Evolutionary conservation across 1,140 invertebrate genomes (phyloP), one percentile per base, ranked within the genome.

Genomic region (Calephelis nemesis): DNA sequence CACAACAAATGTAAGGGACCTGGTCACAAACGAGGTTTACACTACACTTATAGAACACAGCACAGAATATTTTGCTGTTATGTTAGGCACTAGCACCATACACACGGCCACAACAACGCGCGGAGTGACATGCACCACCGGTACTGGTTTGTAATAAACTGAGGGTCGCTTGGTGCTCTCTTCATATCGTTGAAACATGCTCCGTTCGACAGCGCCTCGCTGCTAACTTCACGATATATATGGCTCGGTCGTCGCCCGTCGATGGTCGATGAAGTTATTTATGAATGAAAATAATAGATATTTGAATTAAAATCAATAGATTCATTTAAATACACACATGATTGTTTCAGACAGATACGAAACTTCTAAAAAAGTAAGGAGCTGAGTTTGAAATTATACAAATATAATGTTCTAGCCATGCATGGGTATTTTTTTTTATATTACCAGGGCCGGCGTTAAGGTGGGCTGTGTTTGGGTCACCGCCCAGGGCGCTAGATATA

Each of bases 81-180:
- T 87, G 82, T 85, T 88, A 89, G 83, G 68, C 87, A 91, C 88
- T 83, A 85, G 76, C 85, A 88, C 87, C 78, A 82, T 87, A 80
- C 82, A 88, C 84, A 79, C 87, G 87, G 80, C 69, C 83, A 82
- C 83, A 78, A 79, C 71, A 79, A 73, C 77, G 75, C 74, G 77
- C 75, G 77, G 77, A 83, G 75, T 81, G 84, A 88, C 88, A 85
- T 88, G 81, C 86, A 74, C 63, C 79, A 72, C 76, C 79, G 72
- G 68, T 78, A 75, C 74, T 69, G 82, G 81, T 84, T 81, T 77
- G 79, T 87, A 85, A 83, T 91, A 88, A 88, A 91, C 88, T 91
- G 86, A 88, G 72, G 66, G 82, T 65, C 79, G 86, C 84, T 88
- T 87, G 82, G 84, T 66, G 83, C 85, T 84, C 74, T 65, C 79